Conservation (phyloP, 30 jellyfish, hydroid and myxozoan genomes). For the Cassiopea andromeda region DNA sequence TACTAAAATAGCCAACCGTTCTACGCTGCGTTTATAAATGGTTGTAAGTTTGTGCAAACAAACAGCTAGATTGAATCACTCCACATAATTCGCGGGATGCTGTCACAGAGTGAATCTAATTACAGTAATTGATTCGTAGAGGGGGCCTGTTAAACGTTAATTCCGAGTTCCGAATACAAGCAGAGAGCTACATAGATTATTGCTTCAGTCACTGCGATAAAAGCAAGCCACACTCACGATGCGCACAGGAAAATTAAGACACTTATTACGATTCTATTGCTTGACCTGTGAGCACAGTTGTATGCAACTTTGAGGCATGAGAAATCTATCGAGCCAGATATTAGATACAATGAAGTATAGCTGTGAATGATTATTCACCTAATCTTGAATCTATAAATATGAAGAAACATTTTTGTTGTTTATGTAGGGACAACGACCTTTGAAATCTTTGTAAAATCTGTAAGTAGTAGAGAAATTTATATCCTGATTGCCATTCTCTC, state of each 20-base stretch:
- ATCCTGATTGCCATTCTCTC: no score
- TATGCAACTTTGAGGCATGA: conserved; percentile 35
- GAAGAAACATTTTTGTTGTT: not conserved
- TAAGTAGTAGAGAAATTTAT: no score
- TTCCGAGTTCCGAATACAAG: conserved; percentile 71
- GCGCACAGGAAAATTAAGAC: conserved; percentile 50
- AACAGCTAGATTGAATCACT: not conserved
- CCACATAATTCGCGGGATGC: conserved; percentile 40
- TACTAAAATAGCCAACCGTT: conserved; percentile 4
- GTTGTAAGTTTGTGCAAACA: not conserved
- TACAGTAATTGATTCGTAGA: conserved; percentile 51
- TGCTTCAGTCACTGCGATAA: conserved; percentile 28
- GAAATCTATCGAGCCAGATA: conserved; percentile 6
- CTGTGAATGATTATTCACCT: conserved; percentile 12
- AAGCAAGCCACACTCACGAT: conserved; percentile 61
- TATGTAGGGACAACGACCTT: not conserved
- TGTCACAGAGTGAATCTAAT: conserved; percentile 51
- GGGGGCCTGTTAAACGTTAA: conserved; percentile 58
- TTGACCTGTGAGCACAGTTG: conserved; percentile 65
- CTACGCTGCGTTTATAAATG: not conserved
- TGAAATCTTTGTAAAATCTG: no score
- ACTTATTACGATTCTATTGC: conserved; percentile 6
- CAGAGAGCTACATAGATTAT: conserved; percentile 45
- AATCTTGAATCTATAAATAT: not conserved
- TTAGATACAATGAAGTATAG: not conserved